These are phyloP conservation scores for Zhuqinia jingwanae DNA, from an alignment of 2,888 invertebrate genomes.

Conservation along the genomic window DNA sequence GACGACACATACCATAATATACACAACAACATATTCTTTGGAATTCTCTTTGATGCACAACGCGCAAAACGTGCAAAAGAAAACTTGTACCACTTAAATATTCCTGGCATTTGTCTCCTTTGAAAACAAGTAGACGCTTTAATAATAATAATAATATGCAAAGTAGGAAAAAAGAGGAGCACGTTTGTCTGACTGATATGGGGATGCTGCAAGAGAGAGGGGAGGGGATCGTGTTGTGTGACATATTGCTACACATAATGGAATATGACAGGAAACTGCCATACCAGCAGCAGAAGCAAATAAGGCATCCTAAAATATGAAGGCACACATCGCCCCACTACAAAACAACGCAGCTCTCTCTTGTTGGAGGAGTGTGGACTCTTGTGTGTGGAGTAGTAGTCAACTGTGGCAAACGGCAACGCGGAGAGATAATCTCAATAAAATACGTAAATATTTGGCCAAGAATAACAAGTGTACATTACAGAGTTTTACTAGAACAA, in stretches of 20 bases:
- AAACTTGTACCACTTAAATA: too few species aligned
- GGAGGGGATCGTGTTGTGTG: conserved; percentile 39
- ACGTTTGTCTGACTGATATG: background rate
- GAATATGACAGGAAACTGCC: conserved; percentile 18
- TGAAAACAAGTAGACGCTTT: too few species aligned
- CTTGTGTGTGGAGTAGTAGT: too few species aligned
- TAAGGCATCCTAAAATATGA: background rate
- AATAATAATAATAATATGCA: conserved; percentile 2
- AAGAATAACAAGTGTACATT: too few species aligned
- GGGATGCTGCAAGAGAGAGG: conserved; percentile 15
- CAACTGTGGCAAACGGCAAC: too few species aligned
- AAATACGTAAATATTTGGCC: too few species aligned
- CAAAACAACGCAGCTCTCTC: too few species aligned
- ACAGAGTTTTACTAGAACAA: too few species aligned
- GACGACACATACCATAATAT: too few species aligned
- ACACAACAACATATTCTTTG: background rate
- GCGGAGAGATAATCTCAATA: too few species aligned
- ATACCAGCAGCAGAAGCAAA: conserved; percentile 32
- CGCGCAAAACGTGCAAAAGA: background rate
- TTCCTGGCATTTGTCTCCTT: too few species aligned
- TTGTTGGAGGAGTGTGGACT: too few species aligned
- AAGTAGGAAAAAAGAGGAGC: background rate
- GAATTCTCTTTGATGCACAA: background rate
- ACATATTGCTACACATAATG: conserved; percentile 24
- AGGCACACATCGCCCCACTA: background rate